phyloP scores from a whole-genome alignment of 2,888 invertebrate genomes.

The Noctua janthe region DNA sequence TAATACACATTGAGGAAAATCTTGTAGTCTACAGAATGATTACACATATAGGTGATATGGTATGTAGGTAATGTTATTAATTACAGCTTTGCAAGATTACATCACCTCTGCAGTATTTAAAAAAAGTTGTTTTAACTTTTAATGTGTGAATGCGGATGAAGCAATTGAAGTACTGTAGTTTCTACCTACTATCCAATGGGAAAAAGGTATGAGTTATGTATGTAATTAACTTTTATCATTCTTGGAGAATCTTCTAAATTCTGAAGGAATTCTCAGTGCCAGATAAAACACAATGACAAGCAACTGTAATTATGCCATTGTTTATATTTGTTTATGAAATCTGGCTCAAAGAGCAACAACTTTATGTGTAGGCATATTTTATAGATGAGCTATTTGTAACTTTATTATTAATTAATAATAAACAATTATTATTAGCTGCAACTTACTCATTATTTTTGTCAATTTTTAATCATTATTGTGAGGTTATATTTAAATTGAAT shows the following conservation, averaged over 20 bases:
- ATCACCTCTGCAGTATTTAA: neutral
- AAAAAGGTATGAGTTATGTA: neutral
- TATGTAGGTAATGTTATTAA: neutral
- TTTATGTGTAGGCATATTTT: neutral
- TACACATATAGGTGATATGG: neutral
- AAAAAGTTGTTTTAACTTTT: neutral
- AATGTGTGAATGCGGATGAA: neutral
- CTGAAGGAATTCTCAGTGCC: constrained; percentile 4
- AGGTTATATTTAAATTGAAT: neutral
- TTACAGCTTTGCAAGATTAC: neutral
- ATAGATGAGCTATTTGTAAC: neutral
- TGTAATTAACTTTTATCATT: constrained; percentile 1
- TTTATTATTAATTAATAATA: neutral
- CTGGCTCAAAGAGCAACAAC: neutral
- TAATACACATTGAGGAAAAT: constrained; percentile 38
- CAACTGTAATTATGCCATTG: constrained; percentile 24
- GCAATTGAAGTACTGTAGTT: neutral
- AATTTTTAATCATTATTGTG: neutral
- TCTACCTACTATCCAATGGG: neutral
- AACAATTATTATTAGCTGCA: neutral
- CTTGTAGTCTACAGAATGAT: neutral
- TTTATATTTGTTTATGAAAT: constrained; percentile 46
- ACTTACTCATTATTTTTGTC: neutral
- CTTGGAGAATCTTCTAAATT: neutral
- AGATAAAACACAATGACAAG: constrained; percentile 19